Evolutionary conservation across 2,797 vertebrate genomes (phyloP), one percentile per base, ranked within the genome.

Genomic region (Amblyraja radiata): DNA sequence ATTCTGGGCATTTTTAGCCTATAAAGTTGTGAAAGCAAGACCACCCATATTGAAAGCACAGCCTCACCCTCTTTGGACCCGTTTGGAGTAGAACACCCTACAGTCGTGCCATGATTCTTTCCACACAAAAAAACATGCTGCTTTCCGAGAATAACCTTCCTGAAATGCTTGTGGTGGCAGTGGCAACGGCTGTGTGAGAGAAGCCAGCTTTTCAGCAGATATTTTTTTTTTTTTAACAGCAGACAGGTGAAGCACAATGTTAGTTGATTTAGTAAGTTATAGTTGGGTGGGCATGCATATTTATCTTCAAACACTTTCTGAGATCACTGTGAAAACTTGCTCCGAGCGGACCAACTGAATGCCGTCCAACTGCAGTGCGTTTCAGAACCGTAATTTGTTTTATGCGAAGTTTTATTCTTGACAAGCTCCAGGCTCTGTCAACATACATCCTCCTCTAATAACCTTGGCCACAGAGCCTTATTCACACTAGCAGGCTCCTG

Each of bases 371-470:
- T 92, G 23, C 90, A 46, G 46, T 92, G 68, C 58, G 90, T 92
- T 46, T 92, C 90, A 58, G 36, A 92, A 92, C 76, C 90, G 76
- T 39, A 58, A 54, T 74, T 76, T 76, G 68, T 74, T 92, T 92
- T 76, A 92, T 74, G 21, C 58, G 90, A 74, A 92, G 76, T 54
- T 92, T 71, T 76, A 92, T 76, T 92, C 90, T 54, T 46, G 68
- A 76, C 90, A 74, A 76, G 90, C 90, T 92, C 36, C 90, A 92
- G 90, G 63, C 84, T 92, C 68, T 92, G 90, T 92, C 90, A 92
- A 54, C 71, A 76, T 46, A 76, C 39, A 76, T 92, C 71, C 71
- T 76, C 76, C 36, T 91, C 46, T 54, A 91, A 91, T 54, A 91
- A 91, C 90, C 84, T 92, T 92, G 71, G 71, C 71, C 58, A 92